Evolutionary conservation across 2,888 invertebrate species (phyloP).

Genomic region (Antheraea assamensis): DNA sequence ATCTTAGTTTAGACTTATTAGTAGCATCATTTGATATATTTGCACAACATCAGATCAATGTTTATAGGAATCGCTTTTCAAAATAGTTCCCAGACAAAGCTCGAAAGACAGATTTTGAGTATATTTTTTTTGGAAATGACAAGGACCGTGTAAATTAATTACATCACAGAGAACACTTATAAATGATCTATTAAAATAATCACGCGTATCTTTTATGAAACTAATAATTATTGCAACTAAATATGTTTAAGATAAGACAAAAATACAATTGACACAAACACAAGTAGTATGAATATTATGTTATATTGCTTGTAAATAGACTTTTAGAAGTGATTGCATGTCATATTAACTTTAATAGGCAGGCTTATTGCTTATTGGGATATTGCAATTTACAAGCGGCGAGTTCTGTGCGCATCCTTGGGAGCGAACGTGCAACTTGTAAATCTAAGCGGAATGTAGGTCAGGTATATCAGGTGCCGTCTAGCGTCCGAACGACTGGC

Average conservation of each 20-base stretch:
- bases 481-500: slow-evolving; percentile 35
- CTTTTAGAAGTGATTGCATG: neutral
- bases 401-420: slow-evolving; percentile 7
- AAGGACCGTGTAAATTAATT: no score
- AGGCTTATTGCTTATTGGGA: slow-evolving; percentile 2
- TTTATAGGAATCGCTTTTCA: no score
- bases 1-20: no score
- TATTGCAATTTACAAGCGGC: slow-evolving; percentile 3
- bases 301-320: neutral
- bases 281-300: neutral
- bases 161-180: no score
- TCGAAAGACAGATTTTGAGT: no score
- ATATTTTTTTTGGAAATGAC: no score
- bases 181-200: no score
- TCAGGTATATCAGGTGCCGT: slow-evolving; percentile 44
- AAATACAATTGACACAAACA: neutral
- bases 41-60: no score
- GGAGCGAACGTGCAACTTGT: slow-evolving; percentile 33
- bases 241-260: neutral
- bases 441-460: slow-evolving; percentile 55
- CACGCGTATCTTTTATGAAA: neutral
- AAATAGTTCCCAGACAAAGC: no score
- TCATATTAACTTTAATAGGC: slow-evolving; percentile 12
- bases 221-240: neutral
- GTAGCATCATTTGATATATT: no score